Base-by-base conservation (phyloP, 2,888 invertebrate species). In the Aphodius granarius region DNA sequence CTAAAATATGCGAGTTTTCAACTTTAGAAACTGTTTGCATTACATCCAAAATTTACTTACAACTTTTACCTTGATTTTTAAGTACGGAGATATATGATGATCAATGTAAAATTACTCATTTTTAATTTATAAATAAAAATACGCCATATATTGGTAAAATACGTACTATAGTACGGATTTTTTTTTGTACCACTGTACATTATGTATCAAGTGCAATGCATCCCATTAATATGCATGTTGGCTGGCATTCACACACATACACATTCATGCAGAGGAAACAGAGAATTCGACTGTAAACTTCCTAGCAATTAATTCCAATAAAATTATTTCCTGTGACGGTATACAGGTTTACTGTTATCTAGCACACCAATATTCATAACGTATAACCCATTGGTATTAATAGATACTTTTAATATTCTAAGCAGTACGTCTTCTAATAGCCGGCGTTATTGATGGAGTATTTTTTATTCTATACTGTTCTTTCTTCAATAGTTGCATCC, bases 241-340 rank as follows among this genome's bases (percentile, higher is more conserved):
- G 43, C 13, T 43, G 6, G 43, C 43, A 43, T 43, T 43, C 43
- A 43, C 43, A 43, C 4, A 3, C 43, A 43, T 43, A 43, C 43
- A 3, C 43, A 43, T 43, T 9, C 43, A 43, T 22, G 68, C 20
- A 21, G 21, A 68, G 75, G 75, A 75, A 75, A 75, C 63, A 72
- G 23, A 68, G 68, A 21, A 68, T 68, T 68, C 68, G 68, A 22
- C 68, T 68, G 20, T 21, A 68, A 43, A 63, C 72, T 75, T 75
- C 75, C 75, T 72, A 72, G 75, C 63, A 72, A 75, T 75, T 72
- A 75, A 75, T 75, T 75, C 75, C 62, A 75, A 75, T 72, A 75
- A 72, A 75, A 68, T 72, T 72, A 63, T 43, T 75, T 75, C 75
- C 75, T 75, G 75, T 71, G 62, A 63, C 64, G n/a, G 66, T 18